Base-by-base conservation (phyloP, 2,888 invertebrate species). In the Thera britannica region DNA sequence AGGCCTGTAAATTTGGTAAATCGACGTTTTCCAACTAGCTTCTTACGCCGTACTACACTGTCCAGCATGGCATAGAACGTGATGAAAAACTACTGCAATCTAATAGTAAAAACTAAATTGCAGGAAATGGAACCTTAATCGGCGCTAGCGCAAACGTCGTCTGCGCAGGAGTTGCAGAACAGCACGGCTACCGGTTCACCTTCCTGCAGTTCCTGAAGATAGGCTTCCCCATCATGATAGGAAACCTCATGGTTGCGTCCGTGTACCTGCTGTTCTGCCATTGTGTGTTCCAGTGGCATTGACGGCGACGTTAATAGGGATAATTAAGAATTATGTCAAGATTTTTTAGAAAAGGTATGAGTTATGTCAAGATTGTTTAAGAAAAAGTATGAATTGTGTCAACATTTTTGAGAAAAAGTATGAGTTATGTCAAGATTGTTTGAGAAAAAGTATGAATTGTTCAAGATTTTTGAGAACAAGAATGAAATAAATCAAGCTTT, bases 61-160 rank as follows among this genome's bases (percentile, higher is more conserved):
- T 23, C 23, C 23, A 23, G 23, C 23, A 23, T 23, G 23, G 23
- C 23, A 23, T 23, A 23, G 23, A 23, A 23, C 23, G 23, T 23
- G 23, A 23, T 23, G 23, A 23, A 23, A 23, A 23, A 23, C 23
- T 23, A 23, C 23, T 23, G 23, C 23, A 23, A 23, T 23, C 23
- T 23, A 23, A 23, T 23, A 23, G 23, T 23, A 23, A 23, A 23
- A 23, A 23, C 4, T 38, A 38, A 38, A 41, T 38, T 56, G 12
- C 81, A 90, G 98, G 98, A 64, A 98, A 98, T 88, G 98, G 98
- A 58, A 98, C 98, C 0, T 86, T 98, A 8, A 97, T 98, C 83
- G 98, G 98, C 69, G 97, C 98, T 0, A 97, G 98, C 41, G 97
- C 98, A 0, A 98, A 98, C 89, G 97, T 98, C 35, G 97, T 98